Evolutionary conservation across 2,797 vertebrate genomes (phyloP).

Genomic region (Gastrophryne carolinensis): DNA sequence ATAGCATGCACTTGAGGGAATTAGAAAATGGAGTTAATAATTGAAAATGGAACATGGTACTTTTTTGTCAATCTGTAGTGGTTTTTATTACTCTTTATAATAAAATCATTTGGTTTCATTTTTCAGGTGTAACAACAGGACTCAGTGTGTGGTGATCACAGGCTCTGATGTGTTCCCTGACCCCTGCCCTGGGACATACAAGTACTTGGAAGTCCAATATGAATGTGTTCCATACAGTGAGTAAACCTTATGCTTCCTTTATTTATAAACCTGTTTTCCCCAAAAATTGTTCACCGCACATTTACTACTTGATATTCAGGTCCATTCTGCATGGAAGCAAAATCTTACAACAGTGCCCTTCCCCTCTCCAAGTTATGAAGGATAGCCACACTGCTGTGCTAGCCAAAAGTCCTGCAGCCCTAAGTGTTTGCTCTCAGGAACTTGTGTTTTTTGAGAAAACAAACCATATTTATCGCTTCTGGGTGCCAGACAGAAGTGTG

Average conservation of each 20-base stretch:
- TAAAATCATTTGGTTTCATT: constrained; percentile 53
- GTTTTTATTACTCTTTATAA: no score
- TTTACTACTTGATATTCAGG: constrained; percentile 65
- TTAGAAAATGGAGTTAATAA: no score
- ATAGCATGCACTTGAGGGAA: no score
- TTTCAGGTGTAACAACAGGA: constrained; percentile 97
- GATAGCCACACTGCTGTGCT: constrained; percentile 70
- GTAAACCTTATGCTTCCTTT: constrained; percentile 70
- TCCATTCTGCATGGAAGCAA: constrained; percentile 73
- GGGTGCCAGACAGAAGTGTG: constrained; percentile 72
- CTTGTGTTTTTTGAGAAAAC: constrained; percentile 76
- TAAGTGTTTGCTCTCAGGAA: constrained; percentile 81
- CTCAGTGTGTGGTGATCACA: constrained; percentile 97
- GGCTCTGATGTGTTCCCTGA: constrained; percentile 98
- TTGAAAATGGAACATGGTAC: no score
- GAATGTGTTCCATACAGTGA: constrained; percentile 99
- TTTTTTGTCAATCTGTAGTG: no score
- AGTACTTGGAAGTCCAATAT: constrained; percentile 99
- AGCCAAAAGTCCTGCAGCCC: constrained; percentile 78
- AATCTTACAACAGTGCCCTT: no score
- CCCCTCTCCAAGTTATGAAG: constrained; percentile 65
- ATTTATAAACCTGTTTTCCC: constrained; percentile 52
- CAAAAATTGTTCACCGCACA: constrained; percentile 62
- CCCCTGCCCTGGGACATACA: constrained; percentile 98
- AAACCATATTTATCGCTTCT: constrained; percentile 78